A percentile compares a stretch with the other conserved stretches of the same genome.
Evolutionary conservation across 2,888 invertebrate genomes (phyloP).

Genomic region (Limnephilus lunatus): DNA sequence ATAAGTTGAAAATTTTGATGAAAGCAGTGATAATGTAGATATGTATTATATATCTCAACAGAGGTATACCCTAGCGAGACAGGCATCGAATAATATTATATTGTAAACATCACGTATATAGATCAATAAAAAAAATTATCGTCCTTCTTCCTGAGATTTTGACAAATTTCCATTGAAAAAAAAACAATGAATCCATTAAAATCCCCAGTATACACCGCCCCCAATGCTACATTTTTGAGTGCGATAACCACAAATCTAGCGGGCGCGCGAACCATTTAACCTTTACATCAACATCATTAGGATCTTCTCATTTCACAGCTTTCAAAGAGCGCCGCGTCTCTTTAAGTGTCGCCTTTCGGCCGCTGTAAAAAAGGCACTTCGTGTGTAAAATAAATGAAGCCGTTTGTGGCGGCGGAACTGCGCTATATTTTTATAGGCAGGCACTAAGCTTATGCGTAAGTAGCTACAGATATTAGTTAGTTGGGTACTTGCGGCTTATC

Average conservation of each 20-base stretch:
- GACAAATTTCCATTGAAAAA: too few relatives aligned
- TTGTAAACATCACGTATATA: too few relatives aligned
- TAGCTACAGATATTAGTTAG: neutral
- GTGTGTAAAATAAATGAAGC: conserved; percentile 60
- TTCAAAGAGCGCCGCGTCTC: conserved; percentile 41
- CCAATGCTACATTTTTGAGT: neutral
- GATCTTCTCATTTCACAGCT: conserved; percentile 25
- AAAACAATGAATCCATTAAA: neutral
- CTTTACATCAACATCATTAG: conserved; percentile 43
- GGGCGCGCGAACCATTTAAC: conserved; percentile 44
- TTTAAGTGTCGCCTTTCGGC: conserved; percentile 41
- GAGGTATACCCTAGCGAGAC: too few relatives aligned
- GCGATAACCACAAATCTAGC: conserved; percentile 48
- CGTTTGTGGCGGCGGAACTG: conserved; percentile 43
- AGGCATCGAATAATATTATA: too few relatives aligned
- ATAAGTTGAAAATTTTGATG: too few relatives aligned
- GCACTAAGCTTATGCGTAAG: neutral
- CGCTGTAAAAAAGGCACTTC: conserved; percentile 48
- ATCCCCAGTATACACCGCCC: neutral
- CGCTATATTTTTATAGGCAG: neutral
- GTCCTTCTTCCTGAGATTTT: too few relatives aligned
- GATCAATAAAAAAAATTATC: too few relatives aligned
- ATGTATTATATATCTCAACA: too few relatives aligned
- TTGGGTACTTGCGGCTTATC: conserved; percentile 49
- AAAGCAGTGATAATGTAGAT: too few relatives aligned